These are phyloP conservation scores for Nasonia longicornis DNA, from an alignment of 1,140 invertebrate genomes.

Conservation along the genomic window DNA sequence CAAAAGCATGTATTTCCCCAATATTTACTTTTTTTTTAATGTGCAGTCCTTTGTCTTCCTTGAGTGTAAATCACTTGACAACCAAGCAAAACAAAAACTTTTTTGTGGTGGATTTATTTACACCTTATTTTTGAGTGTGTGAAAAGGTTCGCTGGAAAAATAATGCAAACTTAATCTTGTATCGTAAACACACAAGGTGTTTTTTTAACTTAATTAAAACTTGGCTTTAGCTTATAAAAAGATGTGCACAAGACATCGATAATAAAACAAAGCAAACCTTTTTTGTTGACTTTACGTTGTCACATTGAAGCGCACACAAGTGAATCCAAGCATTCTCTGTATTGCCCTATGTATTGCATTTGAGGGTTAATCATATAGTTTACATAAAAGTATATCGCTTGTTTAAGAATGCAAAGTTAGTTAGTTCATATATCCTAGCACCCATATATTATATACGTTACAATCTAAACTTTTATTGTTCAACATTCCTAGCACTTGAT, in stretches of 20 bases:
- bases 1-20: conserved; percentile 33
- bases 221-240: background rate
- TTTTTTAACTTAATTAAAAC: background rate
- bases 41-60: background rate
- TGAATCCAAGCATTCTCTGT: background rate
- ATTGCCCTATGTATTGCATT: conserved; percentile 45
- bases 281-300: background rate
- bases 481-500: conserved; percentile 38
- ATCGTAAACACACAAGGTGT: background rate
- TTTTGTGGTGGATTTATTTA: background rate
- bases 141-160: conserved; percentile 9
- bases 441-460: conserved; percentile 16
- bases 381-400: conserved; percentile 51
- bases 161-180: background rate
- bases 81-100: background rate
- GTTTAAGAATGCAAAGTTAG: conserved; percentile 59
- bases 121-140: background rate
- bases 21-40: conserved; percentile 5
- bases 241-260: background rate
- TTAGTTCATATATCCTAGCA: conserved; percentile 54
- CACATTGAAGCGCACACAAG: background rate
- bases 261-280: conserved; percentile 13
- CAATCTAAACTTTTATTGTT: conserved; percentile 31
- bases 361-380: conserved; percentile 50
- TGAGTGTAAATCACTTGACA: background rate